Evolutionary conservation across 2,797 vertebrate species (phyloP).

Genomic region (Cichlasoma orientale): DNA sequence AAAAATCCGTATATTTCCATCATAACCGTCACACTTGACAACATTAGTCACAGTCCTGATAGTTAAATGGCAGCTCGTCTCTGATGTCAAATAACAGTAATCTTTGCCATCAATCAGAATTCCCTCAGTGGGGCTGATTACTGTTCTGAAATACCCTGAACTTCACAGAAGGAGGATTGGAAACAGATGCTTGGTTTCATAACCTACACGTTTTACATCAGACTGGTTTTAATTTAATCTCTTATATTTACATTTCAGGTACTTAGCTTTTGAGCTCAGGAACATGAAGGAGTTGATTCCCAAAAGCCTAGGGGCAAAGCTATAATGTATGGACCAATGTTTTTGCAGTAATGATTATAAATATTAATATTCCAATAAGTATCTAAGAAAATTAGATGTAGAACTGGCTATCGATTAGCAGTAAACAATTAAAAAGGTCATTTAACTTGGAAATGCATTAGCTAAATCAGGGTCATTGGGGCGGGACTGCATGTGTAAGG

Average conservation of each 20-base stretch:
- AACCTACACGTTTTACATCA: constrained; percentile 12
- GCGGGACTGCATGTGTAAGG: background rate
- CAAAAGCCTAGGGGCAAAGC: background rate
- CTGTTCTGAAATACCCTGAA: constrained; percentile 43
- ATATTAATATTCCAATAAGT: background rate
- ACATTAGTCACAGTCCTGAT: constrained; percentile 62
- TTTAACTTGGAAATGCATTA: background rate
- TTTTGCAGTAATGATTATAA: background rate
- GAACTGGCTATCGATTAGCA: background rate
- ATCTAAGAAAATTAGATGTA: background rate
- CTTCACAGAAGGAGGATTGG: constrained; percentile 40
- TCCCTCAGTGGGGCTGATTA: constrained; percentile 21
- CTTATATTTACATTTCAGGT: background rate
- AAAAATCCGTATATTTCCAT: constrained; percentile 53
- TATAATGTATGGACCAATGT: background rate
- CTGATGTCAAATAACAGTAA: constrained; percentile 50
- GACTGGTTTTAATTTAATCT: constrained; percentile 1
- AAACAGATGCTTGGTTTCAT: constrained; percentile 32
- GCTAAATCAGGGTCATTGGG: background rate
- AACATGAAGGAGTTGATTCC: background rate
- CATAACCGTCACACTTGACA: constrained; percentile 46
- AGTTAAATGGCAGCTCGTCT: constrained; percentile 60
- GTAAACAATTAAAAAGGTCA: background rate
- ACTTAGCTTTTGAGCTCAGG: background rate
- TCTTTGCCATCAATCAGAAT: constrained; percentile 59